These are phyloP conservation scores for Eupithecia subfuscata DNA, from an alignment of 2,888 invertebrate species.

Conservation along the genomic window DNA sequence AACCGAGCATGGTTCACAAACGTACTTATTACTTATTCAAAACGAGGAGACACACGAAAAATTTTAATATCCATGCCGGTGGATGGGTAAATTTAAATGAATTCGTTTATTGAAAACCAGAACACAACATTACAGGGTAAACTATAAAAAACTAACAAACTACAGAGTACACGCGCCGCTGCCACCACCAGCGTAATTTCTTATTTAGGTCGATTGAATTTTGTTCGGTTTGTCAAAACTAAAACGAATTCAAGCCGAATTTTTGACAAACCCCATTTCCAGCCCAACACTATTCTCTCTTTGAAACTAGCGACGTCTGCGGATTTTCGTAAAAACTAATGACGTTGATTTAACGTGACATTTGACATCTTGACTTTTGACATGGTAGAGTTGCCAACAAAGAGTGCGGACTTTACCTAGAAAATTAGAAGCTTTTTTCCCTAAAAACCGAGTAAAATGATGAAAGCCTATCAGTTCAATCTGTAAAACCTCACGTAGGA, in stretches of 20 bases:
- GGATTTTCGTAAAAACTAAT: neutral
- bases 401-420: neutral
- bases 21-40: too few species aligned
- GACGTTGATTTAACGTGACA: slow-evolving; percentile 9
- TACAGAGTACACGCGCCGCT: too few species aligned
- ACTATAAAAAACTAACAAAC: too few species aligned
- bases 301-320: slow-evolving; percentile 30
- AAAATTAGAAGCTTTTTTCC: neutral
- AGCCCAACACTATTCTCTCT: neutral
- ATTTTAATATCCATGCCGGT: too few species aligned
- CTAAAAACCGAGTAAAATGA: neutral
- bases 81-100: too few species aligned
- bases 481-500: neutral
- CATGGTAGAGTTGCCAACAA: slow-evolving; percentile 8
- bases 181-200: too few species aligned
- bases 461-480: neutral
- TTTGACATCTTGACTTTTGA: slow-evolving; percentile 17
- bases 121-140: too few species aligned
- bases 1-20: too few species aligned
- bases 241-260: neutral
- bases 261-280: neutral
- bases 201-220: too few species aligned
- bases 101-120: too few species aligned
- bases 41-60: too few species aligned
- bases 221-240: too few species aligned